These are phyloP conservation scores for Stylophora pistillata DNA, from an alignment of 64 coral and sea anemone genomes.

Conservation along the genomic window DNA sequence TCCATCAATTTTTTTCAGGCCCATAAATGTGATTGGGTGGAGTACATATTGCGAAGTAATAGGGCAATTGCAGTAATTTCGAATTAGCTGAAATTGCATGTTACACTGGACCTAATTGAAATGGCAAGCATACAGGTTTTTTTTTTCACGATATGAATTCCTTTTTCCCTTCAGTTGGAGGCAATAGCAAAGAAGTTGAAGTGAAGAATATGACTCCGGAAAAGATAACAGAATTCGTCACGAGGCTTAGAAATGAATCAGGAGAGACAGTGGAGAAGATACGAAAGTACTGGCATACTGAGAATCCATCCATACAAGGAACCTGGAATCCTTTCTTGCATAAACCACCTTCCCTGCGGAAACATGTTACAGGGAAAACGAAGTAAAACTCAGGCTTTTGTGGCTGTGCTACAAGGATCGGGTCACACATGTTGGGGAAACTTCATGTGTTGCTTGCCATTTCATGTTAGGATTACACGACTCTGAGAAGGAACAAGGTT, in stretches of 20 bases:
- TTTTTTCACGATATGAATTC: no score
- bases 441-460: no score
- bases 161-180: conserved; percentile 68
- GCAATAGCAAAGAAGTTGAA: conserved; percentile 83
- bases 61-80: no score
- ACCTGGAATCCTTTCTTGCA: conserved; percentile 97
- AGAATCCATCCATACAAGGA: conserved; percentile 93
- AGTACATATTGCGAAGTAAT: no score
- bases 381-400: neutral
- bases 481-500: no score
- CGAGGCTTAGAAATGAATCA: conserved; percentile 79
- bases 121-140: no score
- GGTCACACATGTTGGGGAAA: neutral
- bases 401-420: neutral
- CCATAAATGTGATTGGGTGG: no score
- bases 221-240: conserved; percentile 66
- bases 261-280: conserved; percentile 82
- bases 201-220: conserved; percentile 73
- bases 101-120: no score
- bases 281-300: conserved; percentile 84
- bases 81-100: no score
- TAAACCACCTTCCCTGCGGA: conserved; percentile 61
- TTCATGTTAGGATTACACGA: no score
- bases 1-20: no score
- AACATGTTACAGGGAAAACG: neutral